Percentiles rank a stretch among this genome's conserved stretches.
Conservation (phyloP, 2,888 invertebrate species). For the Tortrix viridana region DNA sequence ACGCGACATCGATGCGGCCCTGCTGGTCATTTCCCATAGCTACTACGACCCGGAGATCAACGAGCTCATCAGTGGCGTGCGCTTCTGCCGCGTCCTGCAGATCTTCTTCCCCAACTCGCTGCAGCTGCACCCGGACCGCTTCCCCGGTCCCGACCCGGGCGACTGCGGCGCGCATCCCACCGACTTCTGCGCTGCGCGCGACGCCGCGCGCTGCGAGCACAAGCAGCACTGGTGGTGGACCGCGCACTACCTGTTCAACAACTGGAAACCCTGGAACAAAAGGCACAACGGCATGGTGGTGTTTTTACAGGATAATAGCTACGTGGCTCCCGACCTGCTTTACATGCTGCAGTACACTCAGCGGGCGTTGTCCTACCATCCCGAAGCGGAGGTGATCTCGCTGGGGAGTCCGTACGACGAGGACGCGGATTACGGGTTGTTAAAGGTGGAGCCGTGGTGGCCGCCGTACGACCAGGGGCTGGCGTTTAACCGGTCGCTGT, state of each 20-base stretch:
- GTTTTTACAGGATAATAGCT: conserved; percentile 57
- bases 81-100: conserved; percentile 61
- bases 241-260: conserved; percentile 54
- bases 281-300: conserved; percentile 47
- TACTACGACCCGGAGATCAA: conserved; percentile 52
- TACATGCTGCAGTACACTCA: conserved; percentile 50
- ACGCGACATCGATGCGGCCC: conserved; percentile 45
- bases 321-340: conserved; percentile 57
- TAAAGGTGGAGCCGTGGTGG: conserved; percentile 56
- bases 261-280: conserved; percentile 41
- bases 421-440: conserved; percentile 45
- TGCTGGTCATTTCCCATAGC: conserved; percentile 62
- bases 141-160: conserved; percentile 51
- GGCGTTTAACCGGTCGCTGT: conserved; percentile 56
- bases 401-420: conserved; percentile 49
- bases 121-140: conserved; percentile 53
- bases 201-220: conserved; percentile 49
- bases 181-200: conserved; percentile 44
- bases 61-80: conserved; percentile 49
- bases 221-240: conserved; percentile 71
- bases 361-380: conserved; percentile 45
- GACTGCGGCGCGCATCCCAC: conserved; percentile 42
- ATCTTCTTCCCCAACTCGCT: conserved; percentile 60
- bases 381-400: conserved; percentile 50
- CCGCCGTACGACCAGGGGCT: conserved; percentile 55